Base-by-base conservation (phyloP, 1,140 invertebrate genomes). In the Carposina sasakii region DNA sequence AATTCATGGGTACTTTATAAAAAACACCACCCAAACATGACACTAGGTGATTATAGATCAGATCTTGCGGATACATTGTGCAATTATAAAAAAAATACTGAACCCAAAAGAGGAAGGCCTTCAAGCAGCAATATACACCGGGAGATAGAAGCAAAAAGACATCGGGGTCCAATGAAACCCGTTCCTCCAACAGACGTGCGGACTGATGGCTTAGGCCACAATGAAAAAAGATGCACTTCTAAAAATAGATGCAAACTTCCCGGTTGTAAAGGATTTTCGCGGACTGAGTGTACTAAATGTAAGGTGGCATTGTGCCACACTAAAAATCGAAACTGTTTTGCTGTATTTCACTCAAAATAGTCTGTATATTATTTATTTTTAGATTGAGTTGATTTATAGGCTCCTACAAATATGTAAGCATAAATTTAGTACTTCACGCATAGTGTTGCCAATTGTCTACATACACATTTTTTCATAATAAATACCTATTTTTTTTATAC, bases 21-120 rank as follows among this genome's bases (percentile, higher is more conserved):
- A 57, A 67, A 70, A 37, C 55, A 63, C 46, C 37, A 50, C 51
- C 61, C 45, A 71, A 65, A 47, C 53, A 57, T 63, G 50, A 67
- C 61, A 33, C 63, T 75, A 62, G 61, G 53, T 48, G 59, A 62
- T 53, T 71, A 70, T 58, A 64, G 66, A 65, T 59, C 63, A 48
- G 61, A 67, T 42, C 57, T 72, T 57, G 59, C 65, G 39, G 61
- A 69, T 42, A 60, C 57, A 55, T 63, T 69, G 60, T 61, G 51
- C 16, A 48, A 37, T 16, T 53, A 48, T 43, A 36, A 54, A 47
- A 56, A 42, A 19, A 37, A 15, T 42, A 16, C 20, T 16, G 34
- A 42, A 44, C 16, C 9, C 13, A 56, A 56, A 47, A 46, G 54
- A 47, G 47, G 43, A 47, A 56, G 54, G 34, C 54, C 48, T 22